phyloP scores from a whole-genome alignment of 2,113 vertebrate genomes.

The Microcebus lehilahytsara region DNA sequence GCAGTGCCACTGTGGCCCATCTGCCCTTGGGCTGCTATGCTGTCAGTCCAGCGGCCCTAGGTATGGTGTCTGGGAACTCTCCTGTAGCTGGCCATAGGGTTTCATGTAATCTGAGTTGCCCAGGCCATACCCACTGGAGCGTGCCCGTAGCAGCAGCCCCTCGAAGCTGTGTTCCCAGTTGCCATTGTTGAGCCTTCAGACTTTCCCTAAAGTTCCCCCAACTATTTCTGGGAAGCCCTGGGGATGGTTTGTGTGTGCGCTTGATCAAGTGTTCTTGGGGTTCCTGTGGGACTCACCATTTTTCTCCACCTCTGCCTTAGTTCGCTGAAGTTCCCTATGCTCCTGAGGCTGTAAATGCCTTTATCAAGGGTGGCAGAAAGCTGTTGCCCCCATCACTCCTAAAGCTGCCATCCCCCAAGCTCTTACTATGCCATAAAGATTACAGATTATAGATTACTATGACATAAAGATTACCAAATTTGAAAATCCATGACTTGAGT shows the following conservation, averaged over 20 bases:
- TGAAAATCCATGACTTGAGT: background rate
- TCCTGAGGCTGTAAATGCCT: background rate
- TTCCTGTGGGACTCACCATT: background rate
- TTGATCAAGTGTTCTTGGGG: background rate
- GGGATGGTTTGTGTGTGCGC: background rate
- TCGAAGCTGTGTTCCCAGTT: background rate
- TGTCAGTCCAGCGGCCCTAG: background rate
- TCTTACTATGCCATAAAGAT: background rate
- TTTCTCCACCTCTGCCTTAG: background rate
- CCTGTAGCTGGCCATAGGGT: background rate
- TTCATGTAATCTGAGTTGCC: background rate
- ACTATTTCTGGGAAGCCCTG: background rate
- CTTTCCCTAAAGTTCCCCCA: background rate
- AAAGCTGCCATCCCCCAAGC: background rate
- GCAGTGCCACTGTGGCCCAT: background rate
- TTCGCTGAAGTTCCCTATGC: background rate
- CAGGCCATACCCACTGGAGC: background rate
- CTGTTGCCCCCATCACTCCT: background rate
- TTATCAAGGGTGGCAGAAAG: background rate
- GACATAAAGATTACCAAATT: background rate
- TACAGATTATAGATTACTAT: background rate
- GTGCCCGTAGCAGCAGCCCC: background rate
- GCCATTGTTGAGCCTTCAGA: background rate
- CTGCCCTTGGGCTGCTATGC: background rate
- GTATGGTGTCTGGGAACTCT: background rate